Conservation (phyloP, 2,888 invertebrate species). For the Frankliniella fusca region DNA sequence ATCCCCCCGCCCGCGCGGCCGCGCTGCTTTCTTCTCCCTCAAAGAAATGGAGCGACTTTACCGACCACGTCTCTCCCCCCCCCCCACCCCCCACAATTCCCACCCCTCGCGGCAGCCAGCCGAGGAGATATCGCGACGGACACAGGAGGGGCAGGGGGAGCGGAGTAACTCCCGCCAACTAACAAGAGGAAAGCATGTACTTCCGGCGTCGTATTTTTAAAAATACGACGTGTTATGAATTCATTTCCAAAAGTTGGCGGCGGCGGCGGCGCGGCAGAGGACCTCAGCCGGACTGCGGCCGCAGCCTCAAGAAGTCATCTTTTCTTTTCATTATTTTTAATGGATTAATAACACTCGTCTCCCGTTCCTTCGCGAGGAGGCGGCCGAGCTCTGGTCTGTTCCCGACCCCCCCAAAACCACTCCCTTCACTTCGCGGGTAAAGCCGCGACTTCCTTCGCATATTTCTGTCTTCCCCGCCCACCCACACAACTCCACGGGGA, state of each 20-base stretch:
- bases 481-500: no score
- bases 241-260: constrained; percentile 1
- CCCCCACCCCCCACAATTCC: neutral
- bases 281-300: neutral
- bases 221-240: constrained; percentile 19
- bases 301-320: neutral
- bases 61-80: neutral
- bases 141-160: neutral
- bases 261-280: neutral
- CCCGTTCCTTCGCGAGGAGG: neutral
- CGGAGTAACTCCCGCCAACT: neutral
- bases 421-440: no score
- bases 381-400: no score
- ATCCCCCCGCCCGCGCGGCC: neutral
- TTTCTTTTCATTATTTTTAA: constrained; percentile 13
- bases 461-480: no score
- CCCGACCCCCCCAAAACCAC: no score
- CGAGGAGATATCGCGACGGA: neutral
- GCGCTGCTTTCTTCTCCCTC: no score
- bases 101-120: neutral
- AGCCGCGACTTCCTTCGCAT: no score
- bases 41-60: no score
- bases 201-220: neutral
- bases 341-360: constrained; percentile 22
- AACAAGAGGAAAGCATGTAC: neutral